Conservation (phyloP, 2,888 invertebrate species). For the Callimorpha dominula region DNA sequence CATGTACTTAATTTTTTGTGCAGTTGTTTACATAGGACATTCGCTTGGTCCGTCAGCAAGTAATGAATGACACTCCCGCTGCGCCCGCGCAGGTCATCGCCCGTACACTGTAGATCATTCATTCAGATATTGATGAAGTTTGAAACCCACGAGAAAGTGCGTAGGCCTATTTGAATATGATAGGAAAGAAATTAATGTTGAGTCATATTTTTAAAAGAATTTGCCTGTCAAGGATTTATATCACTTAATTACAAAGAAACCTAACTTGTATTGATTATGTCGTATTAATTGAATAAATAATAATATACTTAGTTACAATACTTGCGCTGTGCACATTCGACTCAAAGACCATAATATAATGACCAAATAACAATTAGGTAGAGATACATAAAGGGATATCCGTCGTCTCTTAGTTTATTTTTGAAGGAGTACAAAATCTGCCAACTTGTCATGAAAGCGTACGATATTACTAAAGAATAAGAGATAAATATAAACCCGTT, state of each 20-base stretch:
- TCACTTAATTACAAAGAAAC: neutral
- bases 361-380: too few species aligned
- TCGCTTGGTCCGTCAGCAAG: constrained; percentile 28
- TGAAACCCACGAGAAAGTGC: constrained; percentile 27
- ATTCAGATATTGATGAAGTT: constrained; percentile 67
- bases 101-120: constrained; percentile 55
- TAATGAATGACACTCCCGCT: constrained; percentile 57
- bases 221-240: neutral
- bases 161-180: constrained; percentile 32
- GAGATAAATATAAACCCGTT: neutral
- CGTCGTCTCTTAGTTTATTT: too few species aligned
- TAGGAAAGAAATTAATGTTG: constrained; percentile 26
- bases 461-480: too few species aligned
- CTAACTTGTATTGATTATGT: neutral
- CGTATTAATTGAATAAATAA: neutral
- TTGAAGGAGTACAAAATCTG: neutral
- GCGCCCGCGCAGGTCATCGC: constrained; percentile 34
- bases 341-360: neutral
- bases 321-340: neutral
- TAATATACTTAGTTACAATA: neutral
- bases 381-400: too few species aligned
- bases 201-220: too few species aligned
- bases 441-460: too few species aligned
- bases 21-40: constrained; percentile 25
- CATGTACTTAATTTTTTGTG: neutral